Base-by-base conservation (phyloP, 2,888 invertebrate species). In the Cancer borealis region DNA sequence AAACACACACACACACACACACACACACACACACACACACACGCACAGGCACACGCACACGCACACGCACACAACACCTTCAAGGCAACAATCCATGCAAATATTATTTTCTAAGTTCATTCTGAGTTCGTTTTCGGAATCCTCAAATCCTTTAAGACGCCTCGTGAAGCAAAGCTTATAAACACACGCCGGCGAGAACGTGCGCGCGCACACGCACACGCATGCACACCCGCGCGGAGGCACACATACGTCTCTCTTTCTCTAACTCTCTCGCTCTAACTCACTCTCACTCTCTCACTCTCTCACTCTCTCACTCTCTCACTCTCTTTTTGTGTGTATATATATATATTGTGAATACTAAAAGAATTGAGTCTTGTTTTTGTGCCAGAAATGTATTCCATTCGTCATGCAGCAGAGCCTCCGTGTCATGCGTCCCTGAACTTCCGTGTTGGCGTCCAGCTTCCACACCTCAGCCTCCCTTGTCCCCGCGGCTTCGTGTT, bases 41-140 rank as follows among this genome's bases (percentile, higher is more conserved):
- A 60, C 60, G 17, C 60, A 60, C 60, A 60, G 17, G 17, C 60
- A 60, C 60, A 60, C 60, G 17, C 60, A 60, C 60, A 60, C 60
- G 17, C 60, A 60, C 60, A 60, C 60, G 17, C 60, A 60, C 8
- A 79, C 73, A 79, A 0, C 39, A 39, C 39, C 39, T 39, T 39
- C 39, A 39, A 39, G 39, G 39, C 73, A 26, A 8, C 73, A 26
- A n/a, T 79, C 30, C 73, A 26, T n/a, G 30, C 73, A 17, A 17
- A 26, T 79, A 79, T 79, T 79, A 79, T 79, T 79, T n/a, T 26
- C 10, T n/a, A 26, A 79, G n/a, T 79, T 79, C 73, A 79, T 26
- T 79, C 26, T 79, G 73, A 79, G 73, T 79, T 79, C 73, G 73
- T 79, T 79, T 79, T 79, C 73, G 10, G 73, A 79, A 79, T 79